These are phyloP conservation scores for Rhabditoides inermis DNA, from an alignment of 2,888 invertebrate genomes.

Conservation along the genomic window DNA sequence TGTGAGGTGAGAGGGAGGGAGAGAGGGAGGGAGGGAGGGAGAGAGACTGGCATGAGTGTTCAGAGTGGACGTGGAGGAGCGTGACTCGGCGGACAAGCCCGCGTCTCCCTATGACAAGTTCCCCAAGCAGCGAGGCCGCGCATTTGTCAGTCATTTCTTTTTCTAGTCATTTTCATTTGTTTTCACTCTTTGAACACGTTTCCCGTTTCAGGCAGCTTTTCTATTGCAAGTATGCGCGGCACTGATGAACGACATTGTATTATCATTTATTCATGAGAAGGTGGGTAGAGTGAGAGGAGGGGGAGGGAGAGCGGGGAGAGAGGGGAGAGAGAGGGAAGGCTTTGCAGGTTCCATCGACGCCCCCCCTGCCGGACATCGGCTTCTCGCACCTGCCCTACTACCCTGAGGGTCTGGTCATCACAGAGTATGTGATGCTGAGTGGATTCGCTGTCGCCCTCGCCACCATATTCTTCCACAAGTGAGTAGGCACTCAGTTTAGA, in stretches of 20 bases:
- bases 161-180: not conserved
- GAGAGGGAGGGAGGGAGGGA: not conserved
- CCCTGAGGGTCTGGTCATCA: slow-evolving; percentile 73
- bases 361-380: slow-evolving; percentile 74
- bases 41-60: not conserved
- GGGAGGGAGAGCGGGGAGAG: not conserved
- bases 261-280: slow-evolving; percentile 77
- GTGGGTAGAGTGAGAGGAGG: slow-evolving; percentile 53
- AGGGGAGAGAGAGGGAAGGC: not conserved
- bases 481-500: slow-evolving; percentile 56
- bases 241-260: slow-evolving; percentile 49
- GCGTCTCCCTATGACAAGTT: slow-evolving; percentile 29
- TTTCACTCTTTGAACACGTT: too few species aligned
- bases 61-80: slow-evolving; percentile 10
- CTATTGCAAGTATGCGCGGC: slow-evolving; percentile 43
- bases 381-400: slow-evolving; percentile 67
- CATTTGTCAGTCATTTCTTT: slow-evolving; percentile 18
- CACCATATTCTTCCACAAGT: slow-evolving; percentile 68
- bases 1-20: not conserved
- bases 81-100: slow-evolving; percentile 26
- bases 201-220: slow-evolving; percentile 36
- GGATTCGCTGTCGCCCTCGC: slow-evolving; percentile 70
- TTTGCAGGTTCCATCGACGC: slow-evolving; percentile 64
- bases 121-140: slow-evolving; percentile 33
- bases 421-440: slow-evolving; percentile 77